Base-by-base conservation (phyloP, 2,113 vertebrate species). In the Calidris pugnax region DNA sequence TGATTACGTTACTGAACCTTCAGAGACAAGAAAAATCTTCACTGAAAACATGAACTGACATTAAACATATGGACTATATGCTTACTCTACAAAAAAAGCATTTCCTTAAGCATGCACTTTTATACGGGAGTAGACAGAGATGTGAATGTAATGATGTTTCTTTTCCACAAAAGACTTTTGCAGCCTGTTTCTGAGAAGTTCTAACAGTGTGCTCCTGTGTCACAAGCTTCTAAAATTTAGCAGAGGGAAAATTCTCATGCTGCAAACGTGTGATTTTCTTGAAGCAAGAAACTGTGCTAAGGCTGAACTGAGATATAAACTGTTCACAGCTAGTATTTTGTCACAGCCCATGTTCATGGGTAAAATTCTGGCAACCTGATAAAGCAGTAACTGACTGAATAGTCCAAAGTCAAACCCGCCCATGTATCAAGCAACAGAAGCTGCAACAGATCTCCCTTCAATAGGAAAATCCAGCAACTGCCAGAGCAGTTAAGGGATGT, bases 1-100 rank as follows among this genome's bases (percentile, higher is more conserved):
- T 98, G 84, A 99, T 98, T 87, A 99, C 97, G n/a, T 98, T 99
- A 88, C 98, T 98, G 78, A 99, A 98, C 97, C 99, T 99, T 96
- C 57, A 89, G 97, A 97, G 17, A 82, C 7, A 91, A 97, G 69
- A 91, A 92, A 68, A 72, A 43, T 9, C 19, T 17, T 93, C 6
- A 33, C 94, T 87, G 93, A 85, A 84, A 93, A 43, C 18, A 66
- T 30, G 43, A 48, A 35, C 6, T 77, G 73, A 84, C 32, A 74
- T 47, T 27, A 75, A 93, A 47, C 22, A 90, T 48, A 50, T 81
- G 43, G 45, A 27, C 67, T 74, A 78, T 32, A 91, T 33, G 20
- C 50, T 81, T 86, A 81, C 9, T 45, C 56, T 41, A 51, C 43
- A 37, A 45, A 89, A 48, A 59, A 55, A 10, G 3, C 22, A 80